phyloP scores from a whole-genome alignment of 2,888 invertebrate genomes.

The Agrochola macilenta region DNA sequence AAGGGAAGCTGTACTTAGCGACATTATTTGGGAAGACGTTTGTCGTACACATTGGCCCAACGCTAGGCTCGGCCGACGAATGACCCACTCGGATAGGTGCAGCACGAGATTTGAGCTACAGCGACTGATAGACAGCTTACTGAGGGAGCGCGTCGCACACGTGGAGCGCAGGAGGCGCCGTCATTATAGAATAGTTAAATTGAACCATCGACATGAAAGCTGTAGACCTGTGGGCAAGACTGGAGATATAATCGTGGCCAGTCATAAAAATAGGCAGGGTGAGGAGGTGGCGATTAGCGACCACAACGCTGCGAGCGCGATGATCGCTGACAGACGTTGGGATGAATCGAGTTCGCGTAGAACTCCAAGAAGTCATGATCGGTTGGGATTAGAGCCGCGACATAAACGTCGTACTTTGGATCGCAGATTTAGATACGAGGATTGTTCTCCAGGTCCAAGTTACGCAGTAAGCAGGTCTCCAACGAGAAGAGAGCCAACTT shows the following conservation, averaged over 20 bases:
- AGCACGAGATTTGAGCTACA: constrained; percentile 84
- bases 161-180: constrained; percentile 85
- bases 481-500: constrained; percentile 77
- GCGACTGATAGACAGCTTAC: constrained; percentile 84
- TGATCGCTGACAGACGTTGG: constrained; percentile 71
- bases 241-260: constrained; percentile 88
- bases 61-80: constrained; percentile 82
- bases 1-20: constrained; percentile 87
- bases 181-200: constrained; percentile 87
- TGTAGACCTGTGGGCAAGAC: constrained; percentile 85
- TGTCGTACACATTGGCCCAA: constrained; percentile 89
- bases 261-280: constrained; percentile 81
- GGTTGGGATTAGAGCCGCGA: constrained; percentile 70
- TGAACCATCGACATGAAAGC: constrained; percentile 86
- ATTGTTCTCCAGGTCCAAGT: constrained; percentile 83
- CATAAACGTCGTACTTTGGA: constrained; percentile 66
- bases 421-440: constrained; percentile 69
- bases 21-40: constrained; percentile 88
- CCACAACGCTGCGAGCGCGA: constrained; percentile 75
- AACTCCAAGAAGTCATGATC: constrained; percentile 78
- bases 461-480: constrained; percentile 72
- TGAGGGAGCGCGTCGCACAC: constrained; percentile 86
- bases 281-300: constrained; percentile 77
- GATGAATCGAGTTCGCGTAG: constrained; percentile 72
- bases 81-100: constrained; percentile 79